Conservation (phyloP, 64 coral and sea anemone genomes). For the Orbicella faveolata region DNA sequence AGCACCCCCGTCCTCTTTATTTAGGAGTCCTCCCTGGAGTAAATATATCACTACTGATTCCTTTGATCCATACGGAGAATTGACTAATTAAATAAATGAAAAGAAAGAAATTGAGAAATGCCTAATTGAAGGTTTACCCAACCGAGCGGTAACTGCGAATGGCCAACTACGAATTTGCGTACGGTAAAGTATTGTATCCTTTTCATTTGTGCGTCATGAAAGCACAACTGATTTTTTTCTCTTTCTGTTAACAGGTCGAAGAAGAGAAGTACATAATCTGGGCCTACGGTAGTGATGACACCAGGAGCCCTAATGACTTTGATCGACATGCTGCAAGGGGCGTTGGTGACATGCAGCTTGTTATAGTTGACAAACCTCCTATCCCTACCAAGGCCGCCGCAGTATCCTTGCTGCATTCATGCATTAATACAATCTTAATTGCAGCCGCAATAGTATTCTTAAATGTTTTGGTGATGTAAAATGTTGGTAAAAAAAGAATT, state of each 20-base stretch:
- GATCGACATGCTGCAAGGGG: background rate
- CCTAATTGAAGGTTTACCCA: too few species aligned
- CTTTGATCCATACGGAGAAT: too few species aligned
- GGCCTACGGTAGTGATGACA: background rate
- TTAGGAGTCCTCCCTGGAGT: too few species aligned
- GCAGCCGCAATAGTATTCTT: background rate
- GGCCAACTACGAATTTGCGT: too few species aligned
- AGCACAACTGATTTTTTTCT: background rate
- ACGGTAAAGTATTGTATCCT: too few species aligned
- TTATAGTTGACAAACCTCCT: background rate
- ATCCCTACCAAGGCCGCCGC: background rate
- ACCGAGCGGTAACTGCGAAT: too few species aligned
- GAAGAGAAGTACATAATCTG: background rate
- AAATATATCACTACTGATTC: too few species aligned
- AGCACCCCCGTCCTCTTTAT: too few species aligned
- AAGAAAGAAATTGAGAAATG: too few species aligned
- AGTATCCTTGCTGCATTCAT: background rate
- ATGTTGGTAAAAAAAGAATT: background rate
- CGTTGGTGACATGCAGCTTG: background rate
- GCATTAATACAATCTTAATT: background rate
- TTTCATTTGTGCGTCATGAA: too few species aligned
- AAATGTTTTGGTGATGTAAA: background rate
- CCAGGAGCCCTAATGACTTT: background rate
- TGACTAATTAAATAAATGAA: too few species aligned
- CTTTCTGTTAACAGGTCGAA: background rate